Base-by-base conservation (phyloP, 64 coral and sea anemone species). In the Actinia tenebrosa region DNA sequence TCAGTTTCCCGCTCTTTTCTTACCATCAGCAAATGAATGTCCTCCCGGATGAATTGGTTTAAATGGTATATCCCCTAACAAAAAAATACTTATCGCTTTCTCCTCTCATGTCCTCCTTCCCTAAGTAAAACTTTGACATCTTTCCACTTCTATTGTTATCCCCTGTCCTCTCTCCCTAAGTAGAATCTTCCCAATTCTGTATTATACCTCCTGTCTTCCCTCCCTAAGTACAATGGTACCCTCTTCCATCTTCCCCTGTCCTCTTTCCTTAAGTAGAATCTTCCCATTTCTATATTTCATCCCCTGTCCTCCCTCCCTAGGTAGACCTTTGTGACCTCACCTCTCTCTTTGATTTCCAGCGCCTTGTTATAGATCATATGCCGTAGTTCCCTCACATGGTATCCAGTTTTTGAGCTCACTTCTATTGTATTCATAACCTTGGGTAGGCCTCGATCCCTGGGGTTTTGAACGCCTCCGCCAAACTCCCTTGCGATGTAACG, bases 291-390 rank as follows among this genome's bases (percentile, higher is more conserved):
- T 14, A 16, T 58, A 11, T 58, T 58, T 58, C 56, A 58, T 55
- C 56, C 56, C 56, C 56, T 58, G 27, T 14, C 26, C 77, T 79
- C 77, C 26, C 77, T 46, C 26, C 26, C 26, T 18, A 27, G 2
- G 77, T 30, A 46, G 17, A 46, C 2, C 20, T 45, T 10, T 45
- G 2, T n/a, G 14, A 14, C 17, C 83, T 54, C 75, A 99, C 93
- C 97, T 87, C 90, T 94, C 60, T 94, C 97, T 84, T 95, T 99
- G 13, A 99, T 93, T 25, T 99, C 93, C 78, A 92, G 91, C 3
- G 97, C 91, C 44, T 89, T 91, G 56, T 78, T 99, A 86, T 99
- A 99, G 60, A 99, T 99, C 85, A 93, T 92, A n/a, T 99, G 93
- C 1, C 97, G 78, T 61, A 99, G 80, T 80, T 95, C 86, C 53